Conservation (phyloP, 2,113 vertebrate genomes). For the Paraplagusia blochii region DNA sequence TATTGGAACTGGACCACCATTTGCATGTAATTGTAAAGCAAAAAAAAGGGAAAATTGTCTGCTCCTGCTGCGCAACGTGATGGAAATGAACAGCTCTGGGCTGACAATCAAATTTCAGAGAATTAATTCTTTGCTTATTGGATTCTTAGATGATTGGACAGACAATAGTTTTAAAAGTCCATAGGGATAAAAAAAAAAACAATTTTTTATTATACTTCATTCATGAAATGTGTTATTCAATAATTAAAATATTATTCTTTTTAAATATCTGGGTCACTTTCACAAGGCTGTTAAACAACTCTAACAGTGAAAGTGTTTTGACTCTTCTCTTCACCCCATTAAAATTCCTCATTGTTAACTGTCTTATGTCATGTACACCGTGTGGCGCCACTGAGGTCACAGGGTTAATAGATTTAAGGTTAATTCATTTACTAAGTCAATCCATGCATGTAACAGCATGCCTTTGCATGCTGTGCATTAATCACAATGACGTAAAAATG, state of each 20-base stretch:
- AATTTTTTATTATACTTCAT: not conserved
- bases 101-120: slow-evolving; percentile 23
- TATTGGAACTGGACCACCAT: not conserved
- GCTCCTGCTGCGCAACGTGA: slow-evolving; percentile 18
- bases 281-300: not conserved
- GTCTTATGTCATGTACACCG: not conserved
- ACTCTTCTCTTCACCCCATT: not conserved
- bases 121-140: slow-evolving; percentile 22
- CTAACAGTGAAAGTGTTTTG: not conserved
- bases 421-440: slow-evolving; percentile 48
- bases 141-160: slow-evolving; percentile 2
- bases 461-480: not conserved
- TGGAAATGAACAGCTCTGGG: slow-evolving; percentile 33
- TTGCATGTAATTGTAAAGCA: slow-evolving; percentile 11
- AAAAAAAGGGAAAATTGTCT: slow-evolving; percentile 20
- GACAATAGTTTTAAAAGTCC: not conserved
- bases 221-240: not conserved
- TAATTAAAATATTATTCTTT: slow-evolving; percentile 1
- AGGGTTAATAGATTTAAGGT: slow-evolving; percentile 50
- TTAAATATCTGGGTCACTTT: not conserved
- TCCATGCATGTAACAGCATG: slow-evolving; percentile 22
- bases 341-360: slow-evolving; percentile 6
- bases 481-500: not conserved
- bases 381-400: slow-evolving; percentile 21
- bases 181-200: slow-evolving; percentile 13